Evolutionary conservation across 2,797 vertebrate genomes (phyloP).

Genomic region (Otolemur crassicaudatus): DNA sequence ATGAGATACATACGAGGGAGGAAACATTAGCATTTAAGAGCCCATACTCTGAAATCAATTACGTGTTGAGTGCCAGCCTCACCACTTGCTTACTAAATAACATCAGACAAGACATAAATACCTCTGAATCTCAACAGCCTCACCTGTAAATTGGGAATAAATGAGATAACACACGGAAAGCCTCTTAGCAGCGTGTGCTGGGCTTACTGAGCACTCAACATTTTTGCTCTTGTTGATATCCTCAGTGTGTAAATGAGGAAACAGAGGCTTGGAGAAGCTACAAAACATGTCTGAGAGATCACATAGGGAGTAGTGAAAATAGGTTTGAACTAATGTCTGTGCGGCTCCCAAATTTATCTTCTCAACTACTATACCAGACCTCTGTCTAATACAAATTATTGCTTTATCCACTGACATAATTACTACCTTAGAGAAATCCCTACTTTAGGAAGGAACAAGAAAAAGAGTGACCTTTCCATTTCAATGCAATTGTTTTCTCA

Average conservation of each 20-base stretch:
- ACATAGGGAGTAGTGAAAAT: background rate
- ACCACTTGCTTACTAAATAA: background rate
- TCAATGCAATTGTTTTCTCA: background rate
- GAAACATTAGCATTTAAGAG: background rate
- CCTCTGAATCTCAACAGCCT: background rate
- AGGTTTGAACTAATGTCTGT: background rate
- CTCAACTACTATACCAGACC: background rate
- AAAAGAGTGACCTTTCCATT: background rate
- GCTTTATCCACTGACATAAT: background rate
- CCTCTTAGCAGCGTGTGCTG: background rate
- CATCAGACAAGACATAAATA: background rate
- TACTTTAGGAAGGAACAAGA: background rate
- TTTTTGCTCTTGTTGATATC: background rate
- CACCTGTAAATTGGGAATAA: background rate
- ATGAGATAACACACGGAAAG: background rate
- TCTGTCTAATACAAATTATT: background rate
- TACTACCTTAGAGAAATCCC: background rate
- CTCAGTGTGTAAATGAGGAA: background rate
- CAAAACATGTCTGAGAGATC: background rate
- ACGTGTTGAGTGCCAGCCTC: background rate
- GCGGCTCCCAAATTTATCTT: background rate
- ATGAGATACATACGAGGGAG: background rate
- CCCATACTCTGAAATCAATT: background rate
- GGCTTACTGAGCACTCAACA: background rate
- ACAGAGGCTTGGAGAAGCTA: constrained; percentile 22